Evolutionary conservation across 2,113 vertebrate species (phyloP), one percentile per base, ranked within the genome.

Genomic region (Sander vitreus): DNA sequence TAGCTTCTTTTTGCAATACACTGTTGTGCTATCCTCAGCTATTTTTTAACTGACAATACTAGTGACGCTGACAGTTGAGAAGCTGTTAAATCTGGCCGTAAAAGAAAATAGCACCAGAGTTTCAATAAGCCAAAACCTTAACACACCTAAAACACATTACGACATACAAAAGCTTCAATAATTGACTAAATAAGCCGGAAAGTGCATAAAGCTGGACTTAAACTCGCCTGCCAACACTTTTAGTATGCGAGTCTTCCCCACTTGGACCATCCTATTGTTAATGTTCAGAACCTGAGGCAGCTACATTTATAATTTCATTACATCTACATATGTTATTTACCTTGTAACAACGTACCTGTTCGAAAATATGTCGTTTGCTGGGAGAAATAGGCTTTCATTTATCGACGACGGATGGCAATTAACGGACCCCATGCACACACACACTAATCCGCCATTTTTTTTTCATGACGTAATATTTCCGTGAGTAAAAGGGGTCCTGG

Each of bases 381-480:
- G 8, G 3, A 65, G 60, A 67, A 84, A 73, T 12, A 18, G 48
- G 25, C 59, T 15, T 25, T 59, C 9, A 73, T 64, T 63, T 53
- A 30, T 25, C 65, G 62, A 73, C 30, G 68, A 72, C 3, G 3
- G 12, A 2, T 2, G 7, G 7, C 3, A 27, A 48, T 14, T 48
- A 62, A 30, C 68, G 51, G 67, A 85, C 4, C 36, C 57, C 78
- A 73, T 65, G 74, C 43, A 69, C 43, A 69, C 43, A 67, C 25
- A 68, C 16, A 30, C 39, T 68, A 76, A 0, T 16, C 81, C 87
- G 80, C 93, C 94, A 94, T 94, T 68, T 88, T 90, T 88, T 90
- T 16, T 70, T 43, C 0, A 10, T 85, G 67, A 89, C 84, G 85
- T 21, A 25, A 10, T 50, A 15, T 2, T 68, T 25, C 13, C 15